phyloP scores from a whole-genome alignment of 2,797 vertebrate genomes.

The Leptatherina wallacei region DNA sequence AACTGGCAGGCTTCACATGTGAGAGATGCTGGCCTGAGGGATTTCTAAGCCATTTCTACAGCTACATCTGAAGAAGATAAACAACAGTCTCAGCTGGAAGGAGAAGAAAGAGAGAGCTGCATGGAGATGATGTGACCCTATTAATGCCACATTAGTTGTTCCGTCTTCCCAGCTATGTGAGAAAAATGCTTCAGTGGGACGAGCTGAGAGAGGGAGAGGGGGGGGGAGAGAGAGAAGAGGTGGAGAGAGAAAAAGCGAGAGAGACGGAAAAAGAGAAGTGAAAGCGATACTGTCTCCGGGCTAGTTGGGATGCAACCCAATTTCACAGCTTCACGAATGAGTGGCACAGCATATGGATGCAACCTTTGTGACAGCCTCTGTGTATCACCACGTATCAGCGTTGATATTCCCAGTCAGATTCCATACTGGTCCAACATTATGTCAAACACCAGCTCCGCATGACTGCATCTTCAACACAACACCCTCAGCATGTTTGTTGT shows the following conservation, averaged over 20 bases:
- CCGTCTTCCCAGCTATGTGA: slow-evolving; percentile 64
- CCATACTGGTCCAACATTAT: slow-evolving; percentile 85
- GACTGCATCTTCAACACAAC: slow-evolving; percentile 72
- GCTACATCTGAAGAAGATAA: slow-evolving; percentile 76
- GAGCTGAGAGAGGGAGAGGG: slow-evolving; percentile 28
- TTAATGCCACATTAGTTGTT: slow-evolving; percentile 83
- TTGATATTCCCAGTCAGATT: slow-evolving; percentile 85
- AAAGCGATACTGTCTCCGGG: slow-evolving; percentile 80
- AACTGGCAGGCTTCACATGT: slow-evolving; percentile 74
- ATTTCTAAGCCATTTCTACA: slow-evolving; percentile 73
- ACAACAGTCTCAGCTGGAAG: slow-evolving; percentile 76
- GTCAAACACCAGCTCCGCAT: slow-evolving; percentile 77
- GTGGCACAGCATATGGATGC: slow-evolving; percentile 86
- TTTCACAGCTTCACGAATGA: slow-evolving; percentile 89
- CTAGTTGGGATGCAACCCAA: slow-evolving; percentile 87
- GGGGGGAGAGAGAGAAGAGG: not conserved
- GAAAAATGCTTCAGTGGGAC: slow-evolving; percentile 68
- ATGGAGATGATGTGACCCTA: slow-evolving; percentile 80
- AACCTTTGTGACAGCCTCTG: slow-evolving; percentile 85
- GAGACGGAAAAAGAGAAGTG: slow-evolving; percentile 53
- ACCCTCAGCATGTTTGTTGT: slow-evolving; percentile 59
- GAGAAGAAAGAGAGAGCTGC: slow-evolving; percentile 73
- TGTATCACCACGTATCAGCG: slow-evolving; percentile 83
- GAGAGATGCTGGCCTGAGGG: slow-evolving; percentile 72
- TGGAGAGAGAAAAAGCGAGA: slow-evolving; percentile 19